Evolutionary conservation across 2,888 invertebrate genomes (phyloP), one percentile per base, ranked within the genome.

Genomic region (Drosophila pullipes): DNA sequence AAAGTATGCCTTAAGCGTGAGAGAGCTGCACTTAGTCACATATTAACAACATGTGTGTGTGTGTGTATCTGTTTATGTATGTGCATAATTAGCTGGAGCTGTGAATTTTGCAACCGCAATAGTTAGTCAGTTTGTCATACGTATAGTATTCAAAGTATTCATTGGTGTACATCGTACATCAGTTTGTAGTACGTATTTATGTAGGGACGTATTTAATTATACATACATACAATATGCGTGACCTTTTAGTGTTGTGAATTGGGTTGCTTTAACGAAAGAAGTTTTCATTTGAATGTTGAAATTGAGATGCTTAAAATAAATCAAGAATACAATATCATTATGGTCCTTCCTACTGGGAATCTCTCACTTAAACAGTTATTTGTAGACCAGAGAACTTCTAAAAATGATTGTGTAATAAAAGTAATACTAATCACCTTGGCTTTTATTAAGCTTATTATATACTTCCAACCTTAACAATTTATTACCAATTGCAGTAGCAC

Each of bases 11-110:
- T 54, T 35, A 54, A 10, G 22, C 16, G 25, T 31, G 52, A 22
- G 50, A 74, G 69, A 33, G 75, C 13, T 47, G 30, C 53, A 74
- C 65, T 61, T 61, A 53, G 22, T 31, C 37, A n/a, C 22, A 47
- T 44, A 11, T 25, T 47, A 47, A 47, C 47, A 9, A 28, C 28
- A 33, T 5, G n/a, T 18, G 9, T 22, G 31, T 39, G n/a, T 18
- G 16, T 44, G 11, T 33, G 9, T 47, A 5, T 47, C 18, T 54
- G 2, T 53, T 22, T 47, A 1, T 50, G 64, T 60, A 28, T 71
- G 63, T 67, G 68, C 58, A 70, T 78, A 78, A 78, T 78, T 78
- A 71, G 60, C 59, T 65, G 53, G 35, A 59, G 58, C 59, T 78
- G 73, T 66, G 78, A 78, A 78, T 47, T 74, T 70, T 77, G 74